phyloP scores from a whole-genome alignment of 2,113 vertebrate species.

The Campylorhamphus procurvoides region DNA sequence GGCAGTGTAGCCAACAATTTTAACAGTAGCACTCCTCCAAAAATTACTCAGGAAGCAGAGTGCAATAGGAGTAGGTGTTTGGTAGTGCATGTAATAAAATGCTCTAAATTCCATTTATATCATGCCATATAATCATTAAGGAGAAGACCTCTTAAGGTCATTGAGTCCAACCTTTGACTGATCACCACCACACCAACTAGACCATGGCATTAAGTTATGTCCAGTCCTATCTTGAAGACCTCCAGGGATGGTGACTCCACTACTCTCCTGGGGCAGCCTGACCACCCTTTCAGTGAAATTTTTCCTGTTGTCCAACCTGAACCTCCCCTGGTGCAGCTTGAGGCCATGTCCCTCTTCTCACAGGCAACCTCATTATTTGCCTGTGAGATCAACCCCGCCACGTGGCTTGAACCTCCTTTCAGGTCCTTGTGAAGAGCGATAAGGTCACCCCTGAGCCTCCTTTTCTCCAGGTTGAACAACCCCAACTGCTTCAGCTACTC shows the following conservation, averaged over 20 bases:
- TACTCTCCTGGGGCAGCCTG: background rate
- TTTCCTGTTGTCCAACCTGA: background rate
- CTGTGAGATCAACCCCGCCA: accelerated
- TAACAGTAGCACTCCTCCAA: background rate
- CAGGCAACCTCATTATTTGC: background rate
- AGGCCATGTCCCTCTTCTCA: background rate
- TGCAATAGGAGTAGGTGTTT: background rate
- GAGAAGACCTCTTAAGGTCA: background rate
- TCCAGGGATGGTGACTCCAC: background rate
- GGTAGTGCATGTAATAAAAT: background rate
- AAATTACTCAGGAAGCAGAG: background rate
- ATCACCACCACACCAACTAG: background rate
- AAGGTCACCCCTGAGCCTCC: background rate
- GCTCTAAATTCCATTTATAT: background rate
- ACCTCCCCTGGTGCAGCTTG: background rate
- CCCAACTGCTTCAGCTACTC: background rate
- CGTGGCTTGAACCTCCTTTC: background rate
- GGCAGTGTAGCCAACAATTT: background rate
- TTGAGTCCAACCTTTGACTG: background rate
- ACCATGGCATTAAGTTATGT: background rate
- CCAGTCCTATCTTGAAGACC: background rate
- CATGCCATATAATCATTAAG: background rate
- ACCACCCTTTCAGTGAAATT: background rate
- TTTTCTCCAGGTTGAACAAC: background rate
- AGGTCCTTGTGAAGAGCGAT: accelerated